Base-by-base conservation (phyloP, 2,113 vertebrate genomes). In the Brachypteracias leptosomus region DNA sequence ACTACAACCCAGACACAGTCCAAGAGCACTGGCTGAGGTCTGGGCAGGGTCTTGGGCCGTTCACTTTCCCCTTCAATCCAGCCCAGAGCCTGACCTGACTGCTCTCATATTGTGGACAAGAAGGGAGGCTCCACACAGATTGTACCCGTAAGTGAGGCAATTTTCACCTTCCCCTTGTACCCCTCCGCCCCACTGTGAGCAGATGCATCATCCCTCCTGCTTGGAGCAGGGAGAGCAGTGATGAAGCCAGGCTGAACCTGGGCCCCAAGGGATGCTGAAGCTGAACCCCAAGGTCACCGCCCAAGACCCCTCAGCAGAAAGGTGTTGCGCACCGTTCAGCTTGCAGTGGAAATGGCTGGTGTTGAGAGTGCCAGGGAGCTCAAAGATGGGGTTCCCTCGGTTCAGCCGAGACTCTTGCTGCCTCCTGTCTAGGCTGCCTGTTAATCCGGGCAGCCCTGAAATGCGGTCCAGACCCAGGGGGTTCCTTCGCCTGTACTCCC, bases 401-500 rank as follows among this genome's bases (percentile, higher is more conserved):
- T 97, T 91, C 70, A 98, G 97, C 20, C 98, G 96, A 21, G 96
- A 96, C 83, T 98, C 98, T n/a, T 96, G 97, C 58, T 97, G 97
- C 90, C 97, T 98, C 96, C 98, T 96, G 59, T 98, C 98, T 91
- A 98, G 94, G 97, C 93, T 97, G 87, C 96, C 92, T 9, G 95
- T 85, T 91, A 94, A 95, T 88, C 96, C 62, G 31, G 88, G 91
- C 82, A 97, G 90, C 83, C 94, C 98, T 13, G 78, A 97, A 94
- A 96, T 75, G 5, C 97, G 97, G 73, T 99, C 98, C 91, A 99
- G 97, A 65, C 99, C 98, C 91, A 99, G 97, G 24, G 99, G 99
- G 98, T 99, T 99, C 95, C 98, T 98, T 36, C 98, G 98, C 54
- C 99, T 98, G 96, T 99, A 99, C 91, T 99, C 99, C 72, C 98